Base-by-base conservation (phyloP, 1,140 invertebrate species). In the Euschistus heros region DNA sequence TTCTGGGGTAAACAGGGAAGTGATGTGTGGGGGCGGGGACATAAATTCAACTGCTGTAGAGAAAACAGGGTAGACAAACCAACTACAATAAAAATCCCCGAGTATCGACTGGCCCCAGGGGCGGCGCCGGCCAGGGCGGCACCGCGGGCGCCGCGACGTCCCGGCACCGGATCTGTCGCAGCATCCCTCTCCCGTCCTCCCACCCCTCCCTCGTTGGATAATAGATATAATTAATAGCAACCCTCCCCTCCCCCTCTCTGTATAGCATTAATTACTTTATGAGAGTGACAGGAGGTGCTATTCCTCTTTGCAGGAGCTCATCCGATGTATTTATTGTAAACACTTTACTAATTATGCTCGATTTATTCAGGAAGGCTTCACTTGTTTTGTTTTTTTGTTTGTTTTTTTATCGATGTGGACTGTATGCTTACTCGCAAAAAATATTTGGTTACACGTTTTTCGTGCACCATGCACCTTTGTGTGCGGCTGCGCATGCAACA, bases 111-210 rank as follows among this genome's bases (percentile, higher is more conserved):
- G 55, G 55, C 24, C 18, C 22, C 15, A 22, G 55, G 30, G 55
- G 55, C 55, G 55, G 55, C 37, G 62, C 62, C 37, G 42, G n/a
- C 13, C n/a, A 3, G 42, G 42, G 22, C 13, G 42, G 24, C 37
- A 7, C n/a, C 37, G 15, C 46, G n/a, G 62, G 62, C 62, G 62
- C 62, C 62, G 62, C 37, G 62, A 63, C 62, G 42, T 50, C 62
- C 63, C 20, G 63, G 63, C 63, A 22, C 63, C 63, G 52, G 27
- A 55, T 65, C 63, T 65, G 63, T 65, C 63, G 50, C 63, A 57
- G 63, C 63, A 59, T 59, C 63, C 37, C 37, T 18, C 33, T 8
- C 54, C 20, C 3, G 4, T 14, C 46, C 18, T 18, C 13, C 27
- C 27, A 30, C 2, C 27, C 27, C 27, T 30, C 27, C 27, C 2